A percentile compares a stretch with the other conserved stretches of the same genome.
These are phyloP conservation scores for Melanotaenia trifasciata DNA, from an alignment of 2,797 vertebrate genomes.

Conservation along the genomic window DNA sequence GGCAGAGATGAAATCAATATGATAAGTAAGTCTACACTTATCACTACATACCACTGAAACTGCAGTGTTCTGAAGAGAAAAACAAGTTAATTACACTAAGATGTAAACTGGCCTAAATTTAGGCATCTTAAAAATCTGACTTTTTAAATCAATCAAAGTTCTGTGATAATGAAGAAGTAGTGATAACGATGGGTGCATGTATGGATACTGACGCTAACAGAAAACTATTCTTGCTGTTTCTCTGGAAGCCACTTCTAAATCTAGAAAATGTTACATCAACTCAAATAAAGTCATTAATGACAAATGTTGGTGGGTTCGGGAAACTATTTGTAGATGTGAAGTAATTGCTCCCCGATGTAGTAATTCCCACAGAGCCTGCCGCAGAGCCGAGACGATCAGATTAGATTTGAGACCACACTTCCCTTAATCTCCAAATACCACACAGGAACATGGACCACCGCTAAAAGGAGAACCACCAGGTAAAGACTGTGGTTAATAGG, in stretches of 20 bases:
- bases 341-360: slow-evolving; percentile 65
- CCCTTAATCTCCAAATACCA: slow-evolving; percentile 68
- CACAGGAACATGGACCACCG: slow-evolving; percentile 71
- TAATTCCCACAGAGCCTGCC: slow-evolving; percentile 48
- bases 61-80: slow-evolving; percentile 5
- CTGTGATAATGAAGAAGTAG: background rate
- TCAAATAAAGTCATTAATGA: slow-evolving; percentile 43
- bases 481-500: slow-evolving; percentile 35
- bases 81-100: background rate
- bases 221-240: background rate
- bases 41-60: slow-evolving; percentile 28
- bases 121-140: background rate
- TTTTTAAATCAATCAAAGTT: background rate
- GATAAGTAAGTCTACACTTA: slow-evolving; percentile 30
- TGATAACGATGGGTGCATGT: background rate
- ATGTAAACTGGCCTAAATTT: background rate
- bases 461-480: slow-evolving; percentile 45
- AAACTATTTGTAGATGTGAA: slow-evolving; percentile 54
- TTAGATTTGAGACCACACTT: slow-evolving; percentile 64
- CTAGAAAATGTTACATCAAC: slow-evolving; percentile 28
- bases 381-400: slow-evolving; percentile 61
- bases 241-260: background rate
- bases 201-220: background rate
- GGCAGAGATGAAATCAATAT: slow-evolving; percentile 51
- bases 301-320: slow-evolving; percentile 41